Percentiles rank a stretch among this genome's conserved stretches.
Evolutionary conservation across 1,140 invertebrate species (phyloP).

Genomic region (Hormaphis cornu): DNA sequence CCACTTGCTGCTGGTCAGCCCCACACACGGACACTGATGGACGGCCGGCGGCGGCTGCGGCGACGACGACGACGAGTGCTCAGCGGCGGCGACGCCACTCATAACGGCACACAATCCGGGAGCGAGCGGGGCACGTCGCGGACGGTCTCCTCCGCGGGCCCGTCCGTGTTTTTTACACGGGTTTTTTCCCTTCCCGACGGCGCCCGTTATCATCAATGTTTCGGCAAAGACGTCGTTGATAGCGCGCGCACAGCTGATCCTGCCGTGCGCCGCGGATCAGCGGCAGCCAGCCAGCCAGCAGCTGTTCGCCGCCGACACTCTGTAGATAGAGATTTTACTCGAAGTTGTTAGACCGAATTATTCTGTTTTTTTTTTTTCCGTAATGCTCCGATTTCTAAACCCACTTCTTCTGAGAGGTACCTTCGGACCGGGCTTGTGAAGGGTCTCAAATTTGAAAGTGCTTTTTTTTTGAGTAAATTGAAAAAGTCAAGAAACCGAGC

Average conservation of each 20-base stretch:
- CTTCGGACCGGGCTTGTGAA: too few species aligned
- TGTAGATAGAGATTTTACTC: too few species aligned
- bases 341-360: too few species aligned
- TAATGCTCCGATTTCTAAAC: too few species aligned
- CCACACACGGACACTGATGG: conserved; percentile 27
- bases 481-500: too few species aligned
- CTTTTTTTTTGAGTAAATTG: too few species aligned
- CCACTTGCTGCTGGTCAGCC: conserved; percentile 15
- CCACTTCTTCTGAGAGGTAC: too few species aligned
- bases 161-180: not conserved
- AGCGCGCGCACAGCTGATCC: not conserved
- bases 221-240: too few species aligned
- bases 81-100: too few species aligned
- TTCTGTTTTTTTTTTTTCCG: too few species aligned
- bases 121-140: not conserved
- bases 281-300: not conserved
- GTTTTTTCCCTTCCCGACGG: not conserved
- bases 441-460: too few species aligned
- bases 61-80: too few species aligned
- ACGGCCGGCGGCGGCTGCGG: conserved; percentile 1
- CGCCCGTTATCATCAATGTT: not conserved
- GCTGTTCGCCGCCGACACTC: not conserved
- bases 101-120: conserved; percentile 30
- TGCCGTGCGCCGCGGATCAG: not conserved
- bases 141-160: not conserved